Conservation (phyloP, 2,113 vertebrate species). For the Cottus gobio region DNA sequence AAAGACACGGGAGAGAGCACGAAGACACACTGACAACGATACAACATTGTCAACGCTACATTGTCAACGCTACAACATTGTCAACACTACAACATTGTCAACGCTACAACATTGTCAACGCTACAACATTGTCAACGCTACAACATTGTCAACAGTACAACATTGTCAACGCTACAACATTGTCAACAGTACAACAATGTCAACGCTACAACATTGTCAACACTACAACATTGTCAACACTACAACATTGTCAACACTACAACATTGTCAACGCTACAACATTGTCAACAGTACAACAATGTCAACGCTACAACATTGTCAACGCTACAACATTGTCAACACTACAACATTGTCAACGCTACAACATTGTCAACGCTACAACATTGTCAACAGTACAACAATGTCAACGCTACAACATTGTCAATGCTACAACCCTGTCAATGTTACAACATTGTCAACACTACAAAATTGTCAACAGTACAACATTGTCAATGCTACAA, state of each 20-base stretch:
- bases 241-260: too few relatives aligned
- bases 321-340: too few relatives aligned
- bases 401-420: too few relatives aligned
- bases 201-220: conserved; percentile 7
- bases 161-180: conserved; percentile 11
- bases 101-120: conserved; percentile 3
- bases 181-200: too few relatives aligned
- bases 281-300: too few relatives aligned
- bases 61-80: conserved; percentile 16
- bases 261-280: conserved; percentile 12
- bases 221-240: too few relatives aligned
- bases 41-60: too few relatives aligned
- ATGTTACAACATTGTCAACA: conserved; percentile 5
- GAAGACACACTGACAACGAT: conserved; percentile 23
- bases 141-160: too few relatives aligned
- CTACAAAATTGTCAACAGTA: conserved; percentile 27
- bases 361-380: conserved; percentile 10
- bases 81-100: neutral
- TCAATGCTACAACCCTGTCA: too few relatives aligned
- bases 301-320: conserved; percentile 10
- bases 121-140: too few relatives aligned
- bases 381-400: conserved; percentile 9
- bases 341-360: too few relatives aligned
- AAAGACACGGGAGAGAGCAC: neutral
- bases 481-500: too few relatives aligned